phyloP scores from a whole-genome alignment of 2,888 invertebrate genomes.

The Neocrepidodera transversa region DNA sequence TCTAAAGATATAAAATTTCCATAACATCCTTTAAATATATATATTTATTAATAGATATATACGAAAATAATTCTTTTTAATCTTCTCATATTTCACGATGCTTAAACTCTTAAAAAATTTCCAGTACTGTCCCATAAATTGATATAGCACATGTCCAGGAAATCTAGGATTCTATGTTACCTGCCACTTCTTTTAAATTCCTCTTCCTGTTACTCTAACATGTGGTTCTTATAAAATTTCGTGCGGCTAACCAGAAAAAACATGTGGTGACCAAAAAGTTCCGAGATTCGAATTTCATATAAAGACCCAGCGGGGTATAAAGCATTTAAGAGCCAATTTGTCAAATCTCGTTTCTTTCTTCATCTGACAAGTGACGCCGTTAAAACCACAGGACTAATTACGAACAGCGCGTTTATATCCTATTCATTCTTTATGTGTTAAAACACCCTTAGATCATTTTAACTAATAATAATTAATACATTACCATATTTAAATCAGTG shows the following conservation, averaged over 20 bases:
- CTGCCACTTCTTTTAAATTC: not conserved
- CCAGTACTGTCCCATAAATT: not conserved
- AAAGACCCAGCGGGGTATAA: too few species aligned
- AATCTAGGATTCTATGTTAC: not conserved
- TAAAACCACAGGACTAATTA: too few species aligned
- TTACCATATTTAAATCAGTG: too few species aligned
- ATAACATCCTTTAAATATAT: not conserved
- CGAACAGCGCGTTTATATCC: too few species aligned
- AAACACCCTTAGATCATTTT: too few species aligned
- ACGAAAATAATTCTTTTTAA: not conserved
- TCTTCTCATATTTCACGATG: not conserved
- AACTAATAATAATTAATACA: too few species aligned
- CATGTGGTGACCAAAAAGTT: not conserved
- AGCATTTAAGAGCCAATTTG: too few species aligned
- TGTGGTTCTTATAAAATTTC: not conserved
- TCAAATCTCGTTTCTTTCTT: too few species aligned
- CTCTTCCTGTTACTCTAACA: not conserved
- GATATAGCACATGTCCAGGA: not conserved
- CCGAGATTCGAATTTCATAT: too few species aligned
- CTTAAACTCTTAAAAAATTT: not conserved
- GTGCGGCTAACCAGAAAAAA: not conserved
- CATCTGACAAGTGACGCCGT: too few species aligned
- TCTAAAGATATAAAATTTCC: too few species aligned
- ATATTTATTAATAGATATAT: not conserved
- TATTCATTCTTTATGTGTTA: too few species aligned